Conservation (phyloP, 2,888 invertebrate species). For the Busseola fusca region DNA sequence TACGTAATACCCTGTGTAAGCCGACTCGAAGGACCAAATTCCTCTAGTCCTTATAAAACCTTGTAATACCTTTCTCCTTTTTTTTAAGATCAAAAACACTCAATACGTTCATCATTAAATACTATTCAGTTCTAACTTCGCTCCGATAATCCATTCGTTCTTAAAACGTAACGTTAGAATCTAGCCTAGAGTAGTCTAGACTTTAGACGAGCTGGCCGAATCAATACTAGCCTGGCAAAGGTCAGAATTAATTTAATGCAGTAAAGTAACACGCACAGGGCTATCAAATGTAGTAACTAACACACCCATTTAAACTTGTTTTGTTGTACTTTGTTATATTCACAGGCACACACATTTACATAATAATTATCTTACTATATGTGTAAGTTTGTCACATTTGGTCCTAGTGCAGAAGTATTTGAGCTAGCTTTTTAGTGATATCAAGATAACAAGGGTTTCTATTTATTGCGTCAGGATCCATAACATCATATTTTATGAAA, state of each 20-base stretch:
- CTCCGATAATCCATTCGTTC: slow-evolving; percentile 9
- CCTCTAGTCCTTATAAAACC: slow-evolving; percentile 9
- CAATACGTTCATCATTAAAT: slow-evolving; percentile 26
- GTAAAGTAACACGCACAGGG: slow-evolving; percentile 19
- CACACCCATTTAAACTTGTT: slow-evolving; percentile 4
- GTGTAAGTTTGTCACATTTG: background rate
- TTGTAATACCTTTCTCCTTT: background rate
- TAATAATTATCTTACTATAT: background rate
- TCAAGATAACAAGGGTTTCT: slow-evolving; percentile 4
- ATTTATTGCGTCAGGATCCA: background rate
- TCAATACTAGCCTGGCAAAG: slow-evolving; percentile 52
- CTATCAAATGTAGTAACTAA: background rate
- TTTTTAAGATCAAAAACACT: slow-evolving; percentile 8
- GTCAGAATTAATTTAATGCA: slow-evolving; percentile 53
- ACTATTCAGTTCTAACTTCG: slow-evolving; percentile 4
- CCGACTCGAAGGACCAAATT: background rate
- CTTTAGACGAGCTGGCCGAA: slow-evolving; percentile 29
- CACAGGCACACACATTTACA: background rate
- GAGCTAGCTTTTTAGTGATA: slow-evolving; percentile 11
- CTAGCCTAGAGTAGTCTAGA: slow-evolving; percentile 20
- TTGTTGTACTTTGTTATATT: slow-evolving; percentile 12
- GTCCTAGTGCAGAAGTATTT: background rate
- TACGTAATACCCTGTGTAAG: background rate
- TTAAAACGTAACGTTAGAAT: slow-evolving; percentile 29
- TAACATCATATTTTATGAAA: background rate